phyloP scores from a whole-genome alignment of 1,140 invertebrate species.

The Caerostris darwini region DNA sequence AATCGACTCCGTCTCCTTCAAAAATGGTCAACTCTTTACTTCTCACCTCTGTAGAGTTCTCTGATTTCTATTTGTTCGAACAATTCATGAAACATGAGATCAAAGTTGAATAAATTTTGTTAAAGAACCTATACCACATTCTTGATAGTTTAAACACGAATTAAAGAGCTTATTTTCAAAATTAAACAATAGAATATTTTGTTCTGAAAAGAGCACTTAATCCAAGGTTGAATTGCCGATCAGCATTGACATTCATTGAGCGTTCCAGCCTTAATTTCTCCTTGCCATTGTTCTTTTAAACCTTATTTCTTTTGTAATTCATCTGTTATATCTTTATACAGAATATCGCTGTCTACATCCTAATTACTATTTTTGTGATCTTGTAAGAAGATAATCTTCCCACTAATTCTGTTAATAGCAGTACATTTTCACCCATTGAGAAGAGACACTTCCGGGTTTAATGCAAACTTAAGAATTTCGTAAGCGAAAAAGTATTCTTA shows the following conservation, averaged over 20 bases:
- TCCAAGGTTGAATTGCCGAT: not conserved
- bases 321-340: not conserved
- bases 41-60: too few species aligned
- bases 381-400: not conserved
- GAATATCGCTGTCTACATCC: not conserved
- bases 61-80: too few species aligned
- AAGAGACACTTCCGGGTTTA: not conserved
- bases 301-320: not conserved
- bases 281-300: not conserved
- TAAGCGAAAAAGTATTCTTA: too few species aligned
- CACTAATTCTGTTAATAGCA: not conserved
- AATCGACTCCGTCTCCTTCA: too few species aligned
- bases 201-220: slow-evolving; percentile 17
- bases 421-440: not conserved
- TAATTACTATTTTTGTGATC: not conserved
- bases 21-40: too few species aligned
- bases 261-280: slow-evolving; percentile 1
- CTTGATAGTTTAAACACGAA: not conserved
- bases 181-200: not conserved
- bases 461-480: not conserved
- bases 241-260: not conserved
- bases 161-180: not conserved
- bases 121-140: not conserved
- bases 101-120: too few species aligned
- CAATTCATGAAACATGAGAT: too few species aligned